These are phyloP conservation scores for Thereva nobilitata DNA, from an alignment of 2,888 invertebrate species.

Conservation along the genomic window DNA sequence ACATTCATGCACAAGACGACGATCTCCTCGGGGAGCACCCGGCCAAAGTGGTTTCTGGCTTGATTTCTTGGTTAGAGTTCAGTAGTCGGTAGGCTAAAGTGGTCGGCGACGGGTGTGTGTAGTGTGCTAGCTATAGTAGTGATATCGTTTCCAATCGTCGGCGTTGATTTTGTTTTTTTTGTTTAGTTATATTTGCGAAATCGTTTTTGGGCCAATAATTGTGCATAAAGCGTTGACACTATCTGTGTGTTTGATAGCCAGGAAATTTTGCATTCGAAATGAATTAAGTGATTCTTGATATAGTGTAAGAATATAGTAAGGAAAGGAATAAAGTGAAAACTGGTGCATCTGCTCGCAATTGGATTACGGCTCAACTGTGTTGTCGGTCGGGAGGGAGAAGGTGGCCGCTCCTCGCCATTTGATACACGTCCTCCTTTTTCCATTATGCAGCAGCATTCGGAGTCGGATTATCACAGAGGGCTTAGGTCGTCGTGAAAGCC, in stretches of 20 bases:
- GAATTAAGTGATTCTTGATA: too few relatives aligned
- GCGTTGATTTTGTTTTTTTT: not conserved
- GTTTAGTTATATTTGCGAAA: conserved; percentile 6
- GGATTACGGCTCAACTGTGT: not conserved
- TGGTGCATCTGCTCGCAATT: too few relatives aligned
- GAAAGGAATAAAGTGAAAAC: too few relatives aligned
- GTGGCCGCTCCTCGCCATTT: conserved; percentile 5
- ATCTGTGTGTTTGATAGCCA: not conserved
- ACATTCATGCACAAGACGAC: too few relatives aligned
- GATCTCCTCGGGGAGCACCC: too few relatives aligned
- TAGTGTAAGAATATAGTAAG: too few relatives aligned
- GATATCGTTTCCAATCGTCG: too few relatives aligned
- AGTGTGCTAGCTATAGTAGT: too few relatives aligned
- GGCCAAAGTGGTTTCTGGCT: too few relatives aligned
- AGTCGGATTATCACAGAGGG: not conserved
- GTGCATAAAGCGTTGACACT: conserved; percentile 10
- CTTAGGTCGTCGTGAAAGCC: conserved; percentile 24
- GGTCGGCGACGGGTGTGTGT: conserved; percentile 6
- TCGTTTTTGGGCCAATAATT: not conserved
- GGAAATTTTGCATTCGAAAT: too few relatives aligned
- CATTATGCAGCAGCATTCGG: not conserved
- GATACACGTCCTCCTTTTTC: conserved; percentile 2
- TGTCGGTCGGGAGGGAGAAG: conserved; percentile 1
- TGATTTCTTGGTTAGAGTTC: not conserved
- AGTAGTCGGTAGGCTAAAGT: conserved; percentile 22